Percentiles rank a stretch among this genome's conserved stretches.
phyloP scores from a whole-genome alignment of 2,888 invertebrate genomes.

The Leucophenga montana region DNA sequence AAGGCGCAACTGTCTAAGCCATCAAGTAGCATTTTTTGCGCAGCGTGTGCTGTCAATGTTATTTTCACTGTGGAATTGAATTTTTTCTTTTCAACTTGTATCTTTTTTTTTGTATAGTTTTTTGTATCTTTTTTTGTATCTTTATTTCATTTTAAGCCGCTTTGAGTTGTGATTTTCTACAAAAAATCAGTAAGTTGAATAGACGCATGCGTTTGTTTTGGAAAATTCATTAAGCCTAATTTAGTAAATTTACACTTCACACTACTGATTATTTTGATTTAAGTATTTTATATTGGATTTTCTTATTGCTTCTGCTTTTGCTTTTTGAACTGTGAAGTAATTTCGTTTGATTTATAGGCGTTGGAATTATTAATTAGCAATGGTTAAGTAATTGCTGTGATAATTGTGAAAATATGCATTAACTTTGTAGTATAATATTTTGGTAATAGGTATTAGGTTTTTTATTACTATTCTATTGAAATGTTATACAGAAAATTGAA shows the following conservation, averaged over 20 bases:
- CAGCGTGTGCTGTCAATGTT: conserved; percentile 18
- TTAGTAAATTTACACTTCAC: conserved; percentile 1
- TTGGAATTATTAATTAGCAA: conserved; percentile 3
- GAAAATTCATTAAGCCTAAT: no score
- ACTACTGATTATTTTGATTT: not conserved
- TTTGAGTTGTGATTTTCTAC: not conserved
- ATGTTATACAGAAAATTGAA: no score
- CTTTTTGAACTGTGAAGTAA: not conserved
- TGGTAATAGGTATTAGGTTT: no score
- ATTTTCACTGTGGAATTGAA: conserved; percentile 12
- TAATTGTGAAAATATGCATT: not conserved
- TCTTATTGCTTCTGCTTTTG: no score
- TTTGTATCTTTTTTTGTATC: conserved; percentile 16
- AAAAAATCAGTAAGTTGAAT: conserved; percentile 8
- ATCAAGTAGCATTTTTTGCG: conserved; percentile 1
- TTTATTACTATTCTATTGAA: no score
- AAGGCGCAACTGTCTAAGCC: no score
- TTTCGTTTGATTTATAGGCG: not conserved
- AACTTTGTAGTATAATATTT: no score
- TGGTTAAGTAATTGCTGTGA: not conserved
- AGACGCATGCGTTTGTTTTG: not conserved
- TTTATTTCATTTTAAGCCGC: conserved; percentile 20
- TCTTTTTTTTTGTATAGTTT: no score
- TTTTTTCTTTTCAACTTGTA: conserved; percentile 12
- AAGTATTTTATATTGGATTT: not conserved